A percentile compares a stretch with the other conserved stretches of the same genome.
phyloP scores from a whole-genome alignment of 1,140 invertebrate genomes.

The Neotoxoptera formosana region DNA sequence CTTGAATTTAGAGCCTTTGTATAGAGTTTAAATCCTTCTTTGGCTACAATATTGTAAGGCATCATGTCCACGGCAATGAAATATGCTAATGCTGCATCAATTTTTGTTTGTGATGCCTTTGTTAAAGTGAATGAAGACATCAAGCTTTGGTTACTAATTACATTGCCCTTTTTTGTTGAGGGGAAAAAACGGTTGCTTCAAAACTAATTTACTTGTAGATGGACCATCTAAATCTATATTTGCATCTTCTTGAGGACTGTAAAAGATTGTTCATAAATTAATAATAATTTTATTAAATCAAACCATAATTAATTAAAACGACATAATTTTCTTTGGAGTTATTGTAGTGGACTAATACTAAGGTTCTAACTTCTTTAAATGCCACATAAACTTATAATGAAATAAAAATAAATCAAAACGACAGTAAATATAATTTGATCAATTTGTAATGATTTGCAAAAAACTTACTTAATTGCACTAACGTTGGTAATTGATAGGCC shows the following conservation, averaged over 20 bases:
- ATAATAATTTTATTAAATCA: no score
- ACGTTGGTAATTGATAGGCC: no score
- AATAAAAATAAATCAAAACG: no score
- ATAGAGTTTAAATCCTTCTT: background rate
- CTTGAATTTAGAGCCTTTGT: no score
- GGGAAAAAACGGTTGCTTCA: background rate
- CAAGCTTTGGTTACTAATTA: background rate
- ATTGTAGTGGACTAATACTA: no score
- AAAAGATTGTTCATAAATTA: background rate
- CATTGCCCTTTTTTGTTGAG: background rate
- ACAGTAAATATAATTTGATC: no score
- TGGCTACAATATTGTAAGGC: background rate
- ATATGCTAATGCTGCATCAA: background rate
- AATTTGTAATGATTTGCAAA: no score
- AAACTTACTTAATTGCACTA: no score
- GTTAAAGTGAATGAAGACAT: constrained; percentile 11
- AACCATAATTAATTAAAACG: no score
- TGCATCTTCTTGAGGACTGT: background rate
- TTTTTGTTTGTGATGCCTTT: background rate
- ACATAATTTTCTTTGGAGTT: no score
- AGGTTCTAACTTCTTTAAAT: no score
- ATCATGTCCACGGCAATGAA: constrained; percentile 1
- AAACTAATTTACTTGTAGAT: background rate
- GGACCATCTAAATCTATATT: background rate
- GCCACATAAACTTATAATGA: no score